Evolutionary conservation across 2,888 invertebrate genomes (phyloP).

Genomic region (Plusia festucae): DNA sequence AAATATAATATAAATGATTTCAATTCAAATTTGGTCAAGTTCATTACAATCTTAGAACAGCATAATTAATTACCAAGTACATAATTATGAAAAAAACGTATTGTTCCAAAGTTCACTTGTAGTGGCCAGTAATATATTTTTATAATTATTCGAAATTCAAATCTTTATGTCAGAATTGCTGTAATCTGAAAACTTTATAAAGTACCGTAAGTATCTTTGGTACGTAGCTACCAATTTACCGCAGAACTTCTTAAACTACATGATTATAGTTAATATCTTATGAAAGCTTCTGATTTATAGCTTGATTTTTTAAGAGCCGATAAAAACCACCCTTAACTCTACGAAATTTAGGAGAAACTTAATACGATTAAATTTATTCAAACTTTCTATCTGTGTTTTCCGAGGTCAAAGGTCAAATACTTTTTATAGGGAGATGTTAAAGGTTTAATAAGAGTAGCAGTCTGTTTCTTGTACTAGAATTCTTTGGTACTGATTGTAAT

Average conservation of each 20-base stretch:
- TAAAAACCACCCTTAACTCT: conserved; percentile 25
- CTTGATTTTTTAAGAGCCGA: conserved; percentile 27
- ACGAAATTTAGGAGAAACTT: conserved; percentile 10
- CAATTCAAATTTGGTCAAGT: too few relatives aligned
- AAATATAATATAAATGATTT: too few relatives aligned
- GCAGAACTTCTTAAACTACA: neutral
- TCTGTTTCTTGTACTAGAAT: conserved; percentile 31
- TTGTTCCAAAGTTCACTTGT: too few relatives aligned
- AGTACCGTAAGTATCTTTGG: too few relatives aligned
- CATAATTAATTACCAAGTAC: too few relatives aligned
- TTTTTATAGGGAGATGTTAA: conserved; percentile 38
- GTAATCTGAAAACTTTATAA: too few relatives aligned
- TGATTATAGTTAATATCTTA: conserved; percentile 2
- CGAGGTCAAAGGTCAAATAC: conserved; percentile 21
- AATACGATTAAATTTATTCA: conserved; percentile 22
- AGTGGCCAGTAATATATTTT: too few relatives aligned
- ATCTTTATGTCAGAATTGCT: too few relatives aligned
- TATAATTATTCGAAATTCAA: too few relatives aligned
- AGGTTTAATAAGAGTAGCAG: conserved; percentile 25
- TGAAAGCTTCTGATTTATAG: conserved; percentile 31
- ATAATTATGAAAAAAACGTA: too few relatives aligned
- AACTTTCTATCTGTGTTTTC: conserved; percentile 8
- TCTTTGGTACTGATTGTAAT: conserved; percentile 25
- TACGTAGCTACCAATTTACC: too few relatives aligned
- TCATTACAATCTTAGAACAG: too few relatives aligned